Evolutionary conservation across 2,888 invertebrate species (phyloP).

Genomic region (Catocala fraxini): DNA sequence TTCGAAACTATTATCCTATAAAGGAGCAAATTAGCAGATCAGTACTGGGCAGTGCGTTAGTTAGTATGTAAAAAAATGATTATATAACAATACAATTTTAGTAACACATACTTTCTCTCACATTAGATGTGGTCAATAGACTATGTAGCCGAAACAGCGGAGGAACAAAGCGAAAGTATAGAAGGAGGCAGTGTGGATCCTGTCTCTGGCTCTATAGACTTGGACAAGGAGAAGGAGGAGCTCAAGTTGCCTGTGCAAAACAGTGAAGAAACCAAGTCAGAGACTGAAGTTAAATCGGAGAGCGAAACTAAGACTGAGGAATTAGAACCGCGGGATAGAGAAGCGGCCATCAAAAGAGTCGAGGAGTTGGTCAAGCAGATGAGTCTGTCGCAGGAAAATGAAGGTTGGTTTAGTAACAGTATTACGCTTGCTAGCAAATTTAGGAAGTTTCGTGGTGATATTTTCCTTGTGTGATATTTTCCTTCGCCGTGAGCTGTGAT

Average conservation of each 20-base stretch:
- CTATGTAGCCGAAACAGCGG: slow-evolving; percentile 89
- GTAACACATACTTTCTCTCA: slow-evolving; percentile 5
- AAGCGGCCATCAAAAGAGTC: slow-evolving; percentile 87
- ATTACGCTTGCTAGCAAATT: no score
- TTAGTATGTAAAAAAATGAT: no score
- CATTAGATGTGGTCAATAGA: slow-evolving; percentile 98
- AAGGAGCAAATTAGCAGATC: no score
- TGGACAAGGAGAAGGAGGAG: slow-evolving; percentile 61
- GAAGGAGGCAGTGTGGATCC: slow-evolving; percentile 71
- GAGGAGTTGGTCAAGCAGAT: slow-evolving; percentile 93
- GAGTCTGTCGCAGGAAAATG: slow-evolving; percentile 90
- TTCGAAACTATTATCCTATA: no score
- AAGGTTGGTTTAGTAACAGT: slow-evolving; percentile 74
- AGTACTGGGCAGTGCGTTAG: no score
- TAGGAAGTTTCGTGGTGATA: no score
- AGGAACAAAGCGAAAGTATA: slow-evolving; percentile 81
- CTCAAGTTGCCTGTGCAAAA: slow-evolving; percentile 62
- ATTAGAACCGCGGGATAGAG: slow-evolving; percentile 66
- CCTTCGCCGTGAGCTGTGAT: no score
- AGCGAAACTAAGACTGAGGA: slow-evolving; percentile 62
- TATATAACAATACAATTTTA: background rate
- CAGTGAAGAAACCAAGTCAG: slow-evolving; percentile 64
- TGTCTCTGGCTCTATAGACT: slow-evolving; percentile 66
- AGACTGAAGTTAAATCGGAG: slow-evolving; percentile 43
- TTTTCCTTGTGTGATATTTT: no score